Evolutionary conservation across 2,888 invertebrate species (phyloP).

Genomic region (Drosophila parthenogenetica): DNA sequence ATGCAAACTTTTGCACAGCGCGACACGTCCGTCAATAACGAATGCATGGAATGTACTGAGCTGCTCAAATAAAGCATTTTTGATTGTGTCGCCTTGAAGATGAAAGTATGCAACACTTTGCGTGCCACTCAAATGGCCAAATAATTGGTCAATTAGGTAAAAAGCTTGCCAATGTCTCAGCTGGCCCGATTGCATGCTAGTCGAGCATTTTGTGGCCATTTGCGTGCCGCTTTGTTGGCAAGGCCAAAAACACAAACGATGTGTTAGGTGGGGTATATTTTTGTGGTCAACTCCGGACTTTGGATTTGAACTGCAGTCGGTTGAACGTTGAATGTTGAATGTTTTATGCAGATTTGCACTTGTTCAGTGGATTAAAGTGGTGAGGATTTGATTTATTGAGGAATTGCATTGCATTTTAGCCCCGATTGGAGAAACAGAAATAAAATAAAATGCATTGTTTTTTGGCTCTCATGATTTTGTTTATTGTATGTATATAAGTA

Average conservation of each 20-base stretch:
- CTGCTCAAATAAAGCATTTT: too few species aligned
- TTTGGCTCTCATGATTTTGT: constrained; percentile 56
- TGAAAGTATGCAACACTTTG: constrained; percentile 61
- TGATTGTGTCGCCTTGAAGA: constrained; percentile 27
- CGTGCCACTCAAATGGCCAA: constrained; percentile 50
- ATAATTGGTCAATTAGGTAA: constrained; percentile 73
- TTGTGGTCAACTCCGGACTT: constrained; percentile 4
- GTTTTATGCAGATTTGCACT: constrained; percentile 69
- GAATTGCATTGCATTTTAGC: constrained; percentile 2
- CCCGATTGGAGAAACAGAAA: constrained; percentile 1
- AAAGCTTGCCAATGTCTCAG: constrained; percentile 55
- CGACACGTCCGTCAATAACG: too few species aligned
- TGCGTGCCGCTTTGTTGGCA: constrained; percentile 60
- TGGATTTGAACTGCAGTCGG: constrained; percentile 44
- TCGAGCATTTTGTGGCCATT: constrained; percentile 65
- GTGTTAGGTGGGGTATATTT: neutral
- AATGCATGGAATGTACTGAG: too few species aligned
- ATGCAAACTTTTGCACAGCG: too few species aligned
- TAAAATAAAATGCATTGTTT: constrained; percentile 5
- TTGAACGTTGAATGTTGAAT: constrained; percentile 61
- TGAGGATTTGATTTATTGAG: constrained; percentile 58
- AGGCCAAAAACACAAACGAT: constrained; percentile 22
- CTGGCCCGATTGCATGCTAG: constrained; percentile 61
- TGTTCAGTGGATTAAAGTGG: constrained; percentile 45
- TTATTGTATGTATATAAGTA: constrained; percentile 59